Percentiles rank a stretch among this genome's conserved stretches.
phyloP scores from a whole-genome alignment of 1,140 invertebrate species.

The Doryteuthis pealeii region DNA sequence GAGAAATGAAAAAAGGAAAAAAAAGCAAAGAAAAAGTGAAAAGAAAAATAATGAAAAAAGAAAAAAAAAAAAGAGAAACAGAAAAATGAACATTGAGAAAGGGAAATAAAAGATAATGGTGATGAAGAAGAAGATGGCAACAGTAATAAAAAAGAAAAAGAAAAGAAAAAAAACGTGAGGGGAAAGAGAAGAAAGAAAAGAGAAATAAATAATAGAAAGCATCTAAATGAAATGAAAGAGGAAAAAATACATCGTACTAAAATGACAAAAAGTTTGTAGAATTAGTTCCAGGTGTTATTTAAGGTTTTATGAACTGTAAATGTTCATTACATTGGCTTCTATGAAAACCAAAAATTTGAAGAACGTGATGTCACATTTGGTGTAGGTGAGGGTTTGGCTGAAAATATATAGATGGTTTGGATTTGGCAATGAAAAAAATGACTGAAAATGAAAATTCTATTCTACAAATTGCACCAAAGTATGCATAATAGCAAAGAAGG shows the following conservation, averaged over 20 bases:
- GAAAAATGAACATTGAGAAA: neutral
- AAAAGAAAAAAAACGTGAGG: too few species aligned
- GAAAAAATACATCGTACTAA: too few species aligned
- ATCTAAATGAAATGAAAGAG: too few species aligned
- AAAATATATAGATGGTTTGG: conserved; percentile 80
- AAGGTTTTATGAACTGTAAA: too few species aligned
- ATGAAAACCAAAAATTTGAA: conserved; percentile 71
- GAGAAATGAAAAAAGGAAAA: neutral
- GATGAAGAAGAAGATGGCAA: neutral
- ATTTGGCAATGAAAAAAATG: conserved; percentile 82
- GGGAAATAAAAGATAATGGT: neutral
- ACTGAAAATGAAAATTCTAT: conserved; percentile 78
- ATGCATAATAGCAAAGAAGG: conserved; percentile 79
- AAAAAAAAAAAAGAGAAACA: neutral
- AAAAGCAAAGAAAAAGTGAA: neutral
- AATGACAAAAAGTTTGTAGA: too few species aligned
- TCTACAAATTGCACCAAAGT: conserved; percentile 74
- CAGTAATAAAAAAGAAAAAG: too few species aligned
- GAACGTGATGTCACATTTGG: conserved; percentile 77
- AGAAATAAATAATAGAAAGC: too few species aligned
- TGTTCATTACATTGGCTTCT: conserved; percentile 78
- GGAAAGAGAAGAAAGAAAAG: too few species aligned
- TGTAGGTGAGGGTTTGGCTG: conserved; percentile 82
- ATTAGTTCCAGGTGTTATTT: too few species aligned
- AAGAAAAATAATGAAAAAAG: neutral